phyloP scores from a whole-genome alignment of 2,888 invertebrate species.

The Papilio demoleus region DNA sequence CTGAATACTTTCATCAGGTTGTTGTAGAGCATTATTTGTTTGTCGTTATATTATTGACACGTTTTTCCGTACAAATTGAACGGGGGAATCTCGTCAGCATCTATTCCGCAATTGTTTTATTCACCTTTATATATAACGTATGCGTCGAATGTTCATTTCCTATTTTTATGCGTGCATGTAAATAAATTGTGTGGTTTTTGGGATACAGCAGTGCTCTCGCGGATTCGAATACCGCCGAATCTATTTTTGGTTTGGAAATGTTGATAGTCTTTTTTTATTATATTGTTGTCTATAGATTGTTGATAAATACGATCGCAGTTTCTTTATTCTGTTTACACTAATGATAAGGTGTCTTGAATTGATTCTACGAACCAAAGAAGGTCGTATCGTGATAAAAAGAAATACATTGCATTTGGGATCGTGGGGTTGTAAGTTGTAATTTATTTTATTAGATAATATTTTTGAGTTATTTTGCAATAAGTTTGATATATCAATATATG shows the following conservation, averaged over 20 bases:
- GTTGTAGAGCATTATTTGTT: not conserved
- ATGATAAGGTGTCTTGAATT: not conserved
- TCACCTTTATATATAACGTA: conserved; percentile 1
- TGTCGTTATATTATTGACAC: not conserved
- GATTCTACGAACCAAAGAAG: not conserved
- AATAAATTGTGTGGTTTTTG: conserved; percentile 17
- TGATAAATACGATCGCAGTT: not conserved
- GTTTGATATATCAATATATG: conserved; percentile 26
- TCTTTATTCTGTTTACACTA: not conserved
- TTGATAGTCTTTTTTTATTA: not conserved
- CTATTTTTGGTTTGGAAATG: not conserved
- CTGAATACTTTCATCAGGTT: not conserved
- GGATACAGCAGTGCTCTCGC: not conserved
- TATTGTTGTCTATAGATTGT: too few species aligned
- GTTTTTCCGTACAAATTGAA: conserved; percentile 8
- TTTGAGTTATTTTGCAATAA: not conserved
- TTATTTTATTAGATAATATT: not conserved
- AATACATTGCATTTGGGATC: too few species aligned
- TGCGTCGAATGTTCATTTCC: conserved; percentile 1
- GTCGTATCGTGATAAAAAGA: not conserved
- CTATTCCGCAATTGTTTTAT: conserved; percentile 6
- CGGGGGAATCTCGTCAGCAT: not conserved
- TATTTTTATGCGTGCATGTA: not conserved
- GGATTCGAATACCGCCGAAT: not conserved
- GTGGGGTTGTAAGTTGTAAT: not conserved